Evolutionary conservation across 2,113 vertebrate genomes (phyloP), one percentile per base, ranked within the genome.

Genomic region (Montifringilla adamsi): DNA sequence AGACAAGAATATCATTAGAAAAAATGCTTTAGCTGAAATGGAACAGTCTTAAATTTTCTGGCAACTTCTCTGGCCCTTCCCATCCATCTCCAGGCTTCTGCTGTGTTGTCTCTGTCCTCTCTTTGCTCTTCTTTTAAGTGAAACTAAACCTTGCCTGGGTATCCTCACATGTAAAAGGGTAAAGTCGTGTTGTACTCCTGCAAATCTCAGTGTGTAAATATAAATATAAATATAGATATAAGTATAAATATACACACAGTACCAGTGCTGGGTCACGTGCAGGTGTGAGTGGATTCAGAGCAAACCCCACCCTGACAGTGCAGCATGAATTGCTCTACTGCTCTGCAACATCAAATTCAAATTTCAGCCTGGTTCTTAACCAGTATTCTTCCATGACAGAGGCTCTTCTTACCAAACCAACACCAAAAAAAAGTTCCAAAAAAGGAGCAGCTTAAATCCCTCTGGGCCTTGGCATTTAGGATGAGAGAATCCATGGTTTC

Each of bases 371-470:
- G 10, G 21, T 1, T 56, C 15, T 55, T 15, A 15, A 26, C 9
- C 5, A 3, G 2, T 4, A 1, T 7, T 81, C 46, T 43, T 33
- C 66, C 4, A 4, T 0, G 0, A 12, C 4, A 44, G 14, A 44
- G 81, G 30, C 10, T 46, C 30, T 37, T 56, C 41, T 49, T 84
- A 21, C 41, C 6, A 19, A 67, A 27, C 9, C 1, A 12, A 8
- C 31, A 50, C 44, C 37, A 31, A 37, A 22, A 19, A 19, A 37
- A 13, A 2, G 17, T 55, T 15, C 23, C 3, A 76, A 21, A 88
- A 75, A 63, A 63, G 0, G 2, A 72, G 10, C 33, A 90, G 9
- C 33, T 30, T 41, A 64, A 89, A 43, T 11, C 27, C 24, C 70
- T 24, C 41, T 68, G 22, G 49, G 18, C 66, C 70, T 72, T 49